Base-by-base conservation (phyloP, 1,140 invertebrate genomes). In the Drosophila paulistorum region DNA sequence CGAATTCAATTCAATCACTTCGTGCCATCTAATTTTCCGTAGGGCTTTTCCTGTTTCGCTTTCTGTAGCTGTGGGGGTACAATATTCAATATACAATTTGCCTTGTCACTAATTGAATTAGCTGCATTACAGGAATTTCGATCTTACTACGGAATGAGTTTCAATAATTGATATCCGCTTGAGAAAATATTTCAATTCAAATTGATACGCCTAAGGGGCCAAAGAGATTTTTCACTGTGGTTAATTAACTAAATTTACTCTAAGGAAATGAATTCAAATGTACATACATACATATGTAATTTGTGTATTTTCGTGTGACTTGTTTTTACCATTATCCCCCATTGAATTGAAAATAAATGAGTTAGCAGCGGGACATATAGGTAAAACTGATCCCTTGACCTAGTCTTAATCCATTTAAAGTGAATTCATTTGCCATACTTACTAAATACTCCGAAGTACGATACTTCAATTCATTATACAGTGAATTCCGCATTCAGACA, bases 121-220 rank as follows among this genome's bases (percentile, higher is more conserved):
- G 45, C 14, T 48, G 45, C 2, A 51, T 23, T 51, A 51, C 45
- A 23, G 9, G 17, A 51, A 51, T 51, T 51, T 51, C 17, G 45
- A 20, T 51, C 17, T 23, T 48, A 48, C 45, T 48, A 20, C 14
- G 45, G 3, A 7, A 9, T 48, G 30, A 30, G 30, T 51, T 51
- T 23, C 45, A 51, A 23, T 51, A 23, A 51, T 51, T 51, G 17
- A 51, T 51, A 51, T 51, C 45, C 45, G 45, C 17, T 51, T 51
- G 17, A 51, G 45, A 51, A 51, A 51, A 23, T 51, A 51, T 51
- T 23, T 51, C 9, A 23, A 51, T 51, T 48, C 14, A 48, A 48
- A 48, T 48, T 48, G 45, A 20, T 51, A 51, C 45, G 45, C 45
- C 45, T 51, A 10, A 51, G 45, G 45, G 17, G 0, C 10, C 14